Evolutionary conservation across 2,113 vertebrate genomes (phyloP).

Genomic region (Atlantisia rogersi): DNA sequence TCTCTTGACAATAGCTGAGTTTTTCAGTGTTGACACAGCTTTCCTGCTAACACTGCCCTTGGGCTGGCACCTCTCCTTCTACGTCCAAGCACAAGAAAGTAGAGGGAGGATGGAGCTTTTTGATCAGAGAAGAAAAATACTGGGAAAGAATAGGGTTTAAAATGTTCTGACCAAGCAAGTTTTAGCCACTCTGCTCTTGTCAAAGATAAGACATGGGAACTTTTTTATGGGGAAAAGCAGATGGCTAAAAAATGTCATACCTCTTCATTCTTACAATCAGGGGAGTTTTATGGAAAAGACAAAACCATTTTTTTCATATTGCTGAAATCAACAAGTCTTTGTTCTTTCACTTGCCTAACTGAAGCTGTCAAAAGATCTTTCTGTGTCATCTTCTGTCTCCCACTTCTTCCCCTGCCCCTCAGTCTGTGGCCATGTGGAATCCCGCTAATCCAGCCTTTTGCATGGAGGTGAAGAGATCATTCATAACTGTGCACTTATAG

Average conservation of each 20-base stretch:
- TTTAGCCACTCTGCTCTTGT: not conserved
- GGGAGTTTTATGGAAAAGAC: not conserved
- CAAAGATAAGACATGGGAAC: not conserved
- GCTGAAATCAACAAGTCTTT: not conserved
- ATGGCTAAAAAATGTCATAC: not conserved
- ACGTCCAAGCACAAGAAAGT: not conserved
- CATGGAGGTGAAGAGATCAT: not conserved
- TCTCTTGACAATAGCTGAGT: not conserved
- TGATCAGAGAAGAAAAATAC: not conserved
- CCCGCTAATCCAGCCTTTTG: not conserved
- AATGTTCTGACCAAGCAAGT: not conserved
- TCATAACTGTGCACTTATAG: not conserved
- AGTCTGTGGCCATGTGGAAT: not conserved
- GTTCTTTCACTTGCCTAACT: not conserved
- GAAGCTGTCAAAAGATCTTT: not conserved
- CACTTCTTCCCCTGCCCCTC: not conserved
- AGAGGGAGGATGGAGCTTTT: not conserved
- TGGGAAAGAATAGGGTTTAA: not conserved
- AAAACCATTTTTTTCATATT: not conserved
- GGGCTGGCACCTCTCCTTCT: not conserved
- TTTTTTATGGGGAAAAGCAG: not conserved
- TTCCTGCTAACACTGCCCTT: not conserved
- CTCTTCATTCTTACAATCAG: not conserved
- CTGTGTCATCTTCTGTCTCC: not conserved
- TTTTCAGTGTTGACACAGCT: not conserved